phyloP scores from a whole-genome alignment of 2,113 vertebrate species.

The Sorex fumeus region DNA sequence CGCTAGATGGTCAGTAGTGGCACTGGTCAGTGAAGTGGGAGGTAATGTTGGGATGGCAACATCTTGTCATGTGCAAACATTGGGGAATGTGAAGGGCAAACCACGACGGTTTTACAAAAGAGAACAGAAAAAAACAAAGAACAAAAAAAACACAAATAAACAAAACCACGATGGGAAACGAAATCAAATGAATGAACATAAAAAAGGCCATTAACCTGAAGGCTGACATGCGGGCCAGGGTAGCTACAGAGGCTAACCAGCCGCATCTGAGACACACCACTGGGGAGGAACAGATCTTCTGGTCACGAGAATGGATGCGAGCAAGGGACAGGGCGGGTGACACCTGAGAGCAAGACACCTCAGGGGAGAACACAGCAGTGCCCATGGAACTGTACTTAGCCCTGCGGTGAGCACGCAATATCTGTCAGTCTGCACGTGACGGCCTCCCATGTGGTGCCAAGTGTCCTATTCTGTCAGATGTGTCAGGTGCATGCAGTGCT shows the following conservation, averaged over 20 bases:
- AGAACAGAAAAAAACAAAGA: constrained; percentile 93
- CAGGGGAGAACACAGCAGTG: constrained; percentile 63
- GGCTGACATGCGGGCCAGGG: constrained; percentile 90
- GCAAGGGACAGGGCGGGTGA: constrained; percentile 83
- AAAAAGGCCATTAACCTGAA: constrained; percentile 93
- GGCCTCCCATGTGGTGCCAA: background rate
- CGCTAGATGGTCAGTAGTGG: constrained; percentile 99
- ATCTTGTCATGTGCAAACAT: constrained; percentile 95
- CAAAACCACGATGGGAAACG: constrained; percentile 94
- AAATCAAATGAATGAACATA: constrained; percentile 93
- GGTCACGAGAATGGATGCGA: constrained; percentile 84
- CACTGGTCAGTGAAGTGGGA: constrained; percentile 99
- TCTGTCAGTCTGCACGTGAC: background rate
- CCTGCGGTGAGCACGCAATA: constrained; percentile 46
- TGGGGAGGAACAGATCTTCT: constrained; percentile 83
- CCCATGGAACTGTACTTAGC: constrained; percentile 64
- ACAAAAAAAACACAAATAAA: constrained; percentile 92
- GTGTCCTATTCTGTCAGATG: background rate
- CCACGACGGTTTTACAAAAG: constrained; percentile 92
- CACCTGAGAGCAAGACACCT: constrained; percentile 77
- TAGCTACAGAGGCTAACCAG: constrained; percentile 88
- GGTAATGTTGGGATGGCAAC: constrained; percentile 97
- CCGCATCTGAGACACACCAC: constrained; percentile 82
- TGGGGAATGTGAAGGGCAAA: constrained; percentile 92
- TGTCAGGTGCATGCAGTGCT: background rate